Evolutionary conservation across 2,888 invertebrate species (phyloP).

Genomic region (Sturmia bella): DNA sequence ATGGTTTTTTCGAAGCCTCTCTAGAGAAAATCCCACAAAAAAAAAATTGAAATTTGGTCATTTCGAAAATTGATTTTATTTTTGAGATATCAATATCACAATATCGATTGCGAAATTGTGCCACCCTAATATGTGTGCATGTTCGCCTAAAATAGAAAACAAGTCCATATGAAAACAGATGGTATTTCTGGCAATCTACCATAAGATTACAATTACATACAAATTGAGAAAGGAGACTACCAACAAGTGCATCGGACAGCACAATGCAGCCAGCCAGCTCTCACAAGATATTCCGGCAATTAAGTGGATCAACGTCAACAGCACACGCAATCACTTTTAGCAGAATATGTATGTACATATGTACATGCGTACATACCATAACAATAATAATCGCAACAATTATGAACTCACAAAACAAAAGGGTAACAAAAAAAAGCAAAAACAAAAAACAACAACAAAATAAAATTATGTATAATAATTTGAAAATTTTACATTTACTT

Average conservation of each 20-base stretch:
- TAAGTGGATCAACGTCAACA: slow-evolving; percentile 55
- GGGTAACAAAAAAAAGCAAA: too few species aligned
- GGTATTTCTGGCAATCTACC: slow-evolving; percentile 1
- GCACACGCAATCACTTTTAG: slow-evolving; percentile 38
- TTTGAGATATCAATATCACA: too few species aligned
- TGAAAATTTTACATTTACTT: too few species aligned
- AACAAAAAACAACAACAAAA: too few species aligned
- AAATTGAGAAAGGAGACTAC: neutral
- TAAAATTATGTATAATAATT: too few species aligned
- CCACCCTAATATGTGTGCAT: slow-evolving; percentile 10
- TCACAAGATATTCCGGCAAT: slow-evolving; percentile 37
- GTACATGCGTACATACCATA: too few species aligned
- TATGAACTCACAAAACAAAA: neutral
- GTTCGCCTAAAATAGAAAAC: neutral
- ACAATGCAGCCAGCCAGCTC: slow-evolving; percentile 12
- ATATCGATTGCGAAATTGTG: too few species aligned
- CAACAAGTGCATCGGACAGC: slow-evolving; percentile 33
- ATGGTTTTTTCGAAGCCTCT: too few species aligned
- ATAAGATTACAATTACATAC: neutral
- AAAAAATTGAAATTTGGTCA: too few species aligned
- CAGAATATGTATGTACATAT: neutral
- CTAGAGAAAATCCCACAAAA: too few species aligned
- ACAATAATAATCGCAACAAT: neutral
- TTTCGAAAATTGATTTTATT: too few species aligned
- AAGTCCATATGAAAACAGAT: slow-evolving; percentile 9